Evolutionary conservation across 2,113 vertebrate genomes (phyloP).

Genomic region (Corvus hawaiiensis): DNA sequence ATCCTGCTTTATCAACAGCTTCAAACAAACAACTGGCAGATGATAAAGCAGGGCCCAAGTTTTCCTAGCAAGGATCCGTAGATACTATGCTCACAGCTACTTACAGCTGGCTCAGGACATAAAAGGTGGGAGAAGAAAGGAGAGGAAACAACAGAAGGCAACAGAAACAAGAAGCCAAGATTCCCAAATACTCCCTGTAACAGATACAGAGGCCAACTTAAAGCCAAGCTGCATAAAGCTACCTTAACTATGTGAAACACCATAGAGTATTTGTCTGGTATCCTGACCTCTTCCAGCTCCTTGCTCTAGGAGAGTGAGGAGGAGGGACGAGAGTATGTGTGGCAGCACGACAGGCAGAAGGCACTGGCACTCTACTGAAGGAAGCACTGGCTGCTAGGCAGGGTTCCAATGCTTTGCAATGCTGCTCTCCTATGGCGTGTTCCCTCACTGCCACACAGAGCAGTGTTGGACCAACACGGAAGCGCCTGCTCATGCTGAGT

Average conservation of each 20-base stretch:
- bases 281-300: not conserved
- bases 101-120: not conserved
- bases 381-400: not conserved
- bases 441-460: not conserved
- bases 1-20: slow-evolving; percentile 23
- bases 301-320: not conserved
- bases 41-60: slow-evolving; percentile 6
- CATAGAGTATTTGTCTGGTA: not conserved
- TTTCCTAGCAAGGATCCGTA: not conserved
- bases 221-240: not conserved
- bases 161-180: not conserved
- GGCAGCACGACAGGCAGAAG: not conserved
- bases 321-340: not conserved
- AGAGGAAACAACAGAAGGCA: not conserved
- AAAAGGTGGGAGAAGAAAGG: not conserved
- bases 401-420: not conserved
- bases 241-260: not conserved
- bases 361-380: not conserved
- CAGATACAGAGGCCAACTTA: not conserved
- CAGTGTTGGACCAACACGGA: rapidly evolving
- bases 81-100: not conserved
- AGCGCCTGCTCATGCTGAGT: rapidly evolving
- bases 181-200: not conserved
- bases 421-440: not conserved
- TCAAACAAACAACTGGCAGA: not conserved